A percentile compares a stretch with the other conserved stretches of the same genome.
Evolutionary conservation across 92 coral and sea anemone species (phyloP).

Genomic region (Diadumene lineata): DNA sequence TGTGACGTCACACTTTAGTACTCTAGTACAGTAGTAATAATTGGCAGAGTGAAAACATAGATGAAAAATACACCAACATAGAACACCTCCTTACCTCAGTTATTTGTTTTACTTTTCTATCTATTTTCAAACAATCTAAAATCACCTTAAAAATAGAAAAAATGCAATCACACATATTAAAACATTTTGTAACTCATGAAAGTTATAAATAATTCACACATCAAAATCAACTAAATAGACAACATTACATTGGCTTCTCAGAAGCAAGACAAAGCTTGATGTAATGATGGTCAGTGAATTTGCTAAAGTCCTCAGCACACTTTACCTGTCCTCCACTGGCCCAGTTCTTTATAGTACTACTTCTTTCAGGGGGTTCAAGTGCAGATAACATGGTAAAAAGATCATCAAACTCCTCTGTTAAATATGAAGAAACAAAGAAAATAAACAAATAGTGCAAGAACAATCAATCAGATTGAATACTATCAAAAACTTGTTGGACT

Average conservation of each 20-base stretch:
- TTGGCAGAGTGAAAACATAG: too few relatives aligned
- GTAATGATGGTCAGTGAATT: too few relatives aligned
- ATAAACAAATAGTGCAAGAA: too few relatives aligned
- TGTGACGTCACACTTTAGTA: too few relatives aligned
- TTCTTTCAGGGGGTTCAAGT: slow-evolving; percentile 76
- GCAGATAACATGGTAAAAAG: slow-evolving; percentile 71
- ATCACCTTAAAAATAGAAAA: slow-evolving; percentile 15
- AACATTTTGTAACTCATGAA: not conserved
- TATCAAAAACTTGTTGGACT: too few relatives aligned
- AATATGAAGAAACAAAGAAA: not conserved
- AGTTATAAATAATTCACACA: not conserved
- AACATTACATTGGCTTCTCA: too few relatives aligned
- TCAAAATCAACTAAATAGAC: too few relatives aligned
- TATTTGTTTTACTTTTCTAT: slow-evolving; percentile 67
- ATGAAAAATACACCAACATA: too few relatives aligned
- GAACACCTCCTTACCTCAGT: slow-evolving; percentile 48
- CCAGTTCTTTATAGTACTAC: slow-evolving; percentile 84
- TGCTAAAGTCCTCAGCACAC: not conserved
- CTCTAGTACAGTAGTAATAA: too few relatives aligned
- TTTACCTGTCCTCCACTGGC: slow-evolving; percentile 89
- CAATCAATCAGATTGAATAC: too few relatives aligned
- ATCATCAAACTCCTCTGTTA: slow-evolving; percentile 82
- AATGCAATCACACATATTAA: not conserved
- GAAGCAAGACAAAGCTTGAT: not conserved
- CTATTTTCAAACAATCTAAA: slow-evolving; percentile 64